Evolutionary conservation across 2,888 invertebrate genomes (phyloP).

Genomic region (Sericinus montela): DNA sequence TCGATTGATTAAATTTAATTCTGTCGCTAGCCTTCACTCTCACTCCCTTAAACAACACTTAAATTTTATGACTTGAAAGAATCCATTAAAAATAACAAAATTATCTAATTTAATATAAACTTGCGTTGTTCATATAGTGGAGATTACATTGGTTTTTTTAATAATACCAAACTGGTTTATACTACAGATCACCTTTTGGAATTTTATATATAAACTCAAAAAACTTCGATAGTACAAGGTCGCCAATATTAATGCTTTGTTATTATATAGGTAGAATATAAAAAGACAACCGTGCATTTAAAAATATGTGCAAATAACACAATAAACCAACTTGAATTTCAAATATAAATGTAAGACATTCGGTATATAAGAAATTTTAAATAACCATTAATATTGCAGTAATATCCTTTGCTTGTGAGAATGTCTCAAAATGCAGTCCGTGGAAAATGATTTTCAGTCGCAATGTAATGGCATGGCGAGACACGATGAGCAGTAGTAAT

Average conservation of each 20-base stretch:
- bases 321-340: background rate
- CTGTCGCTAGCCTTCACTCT: conserved; percentile 3
- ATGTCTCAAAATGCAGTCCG: too few relatives aligned
- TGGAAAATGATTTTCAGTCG: too few relatives aligned
- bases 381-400: too few relatives aligned
- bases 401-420: too few relatives aligned
- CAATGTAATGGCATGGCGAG: too few relatives aligned
- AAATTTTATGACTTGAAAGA: background rate
- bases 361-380: too few relatives aligned
- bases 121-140: background rate
- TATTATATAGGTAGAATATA: background rate
- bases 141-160: conserved; percentile 1
- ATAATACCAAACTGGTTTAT: conserved; percentile 7
- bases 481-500: too few relatives aligned
- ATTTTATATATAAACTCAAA: background rate
- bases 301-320: background rate
- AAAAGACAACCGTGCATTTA: background rate
- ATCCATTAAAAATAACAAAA: background rate
- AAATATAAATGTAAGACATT: too few relatives aligned
- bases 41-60: background rate
- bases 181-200: conserved; percentile 2
- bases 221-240: background rate
- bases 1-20: conserved; percentile 5
- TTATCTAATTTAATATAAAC: background rate
- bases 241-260: background rate